Conservation (phyloP, 2,113 vertebrate genomes). For the Bufo bufo region DNA sequence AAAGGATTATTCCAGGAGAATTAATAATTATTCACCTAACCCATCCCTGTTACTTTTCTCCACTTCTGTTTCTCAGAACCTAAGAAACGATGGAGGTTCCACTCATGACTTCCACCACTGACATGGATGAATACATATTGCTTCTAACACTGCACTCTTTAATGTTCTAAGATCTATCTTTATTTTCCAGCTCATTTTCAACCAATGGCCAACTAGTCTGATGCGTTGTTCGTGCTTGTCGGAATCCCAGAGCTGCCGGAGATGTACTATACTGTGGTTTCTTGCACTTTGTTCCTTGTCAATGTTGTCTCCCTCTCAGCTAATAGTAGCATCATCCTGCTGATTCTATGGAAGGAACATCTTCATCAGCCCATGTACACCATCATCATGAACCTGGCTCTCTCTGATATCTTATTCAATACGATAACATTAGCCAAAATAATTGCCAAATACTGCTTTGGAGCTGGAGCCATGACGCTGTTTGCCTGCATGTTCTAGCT, state of each 20-base stretch:
- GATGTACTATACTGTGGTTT: conserved; percentile 15
- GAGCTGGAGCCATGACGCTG: background rate
- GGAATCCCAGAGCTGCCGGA: conserved; percentile 4
- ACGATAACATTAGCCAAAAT: conserved; percentile 31
- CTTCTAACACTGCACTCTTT: background rate
- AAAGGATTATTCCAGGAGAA: too few relatives aligned
- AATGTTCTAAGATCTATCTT: background rate
- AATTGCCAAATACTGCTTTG: conserved; percentile 31
- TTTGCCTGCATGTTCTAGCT: conserved; percentile 23
- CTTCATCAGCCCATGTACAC: conserved; percentile 26
- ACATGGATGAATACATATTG: background rate
- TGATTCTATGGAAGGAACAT: background rate
- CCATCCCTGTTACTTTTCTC: too few relatives aligned
- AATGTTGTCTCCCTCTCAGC: background rate
- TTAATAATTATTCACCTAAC: too few relatives aligned
- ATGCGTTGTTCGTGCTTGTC: background rate
- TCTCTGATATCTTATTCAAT: conserved; percentile 12
- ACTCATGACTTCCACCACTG: background rate
- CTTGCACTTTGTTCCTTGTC: background rate
- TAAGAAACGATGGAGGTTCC: background rate
- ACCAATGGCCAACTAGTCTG: conserved; percentile 11
- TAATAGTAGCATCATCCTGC: background rate
- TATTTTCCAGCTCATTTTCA: background rate
- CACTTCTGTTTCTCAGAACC: too few relatives aligned
- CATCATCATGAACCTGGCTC: background rate